Conservation (phyloP, 2,888 invertebrate species). For the Cataglyphis albicans region DNA sequence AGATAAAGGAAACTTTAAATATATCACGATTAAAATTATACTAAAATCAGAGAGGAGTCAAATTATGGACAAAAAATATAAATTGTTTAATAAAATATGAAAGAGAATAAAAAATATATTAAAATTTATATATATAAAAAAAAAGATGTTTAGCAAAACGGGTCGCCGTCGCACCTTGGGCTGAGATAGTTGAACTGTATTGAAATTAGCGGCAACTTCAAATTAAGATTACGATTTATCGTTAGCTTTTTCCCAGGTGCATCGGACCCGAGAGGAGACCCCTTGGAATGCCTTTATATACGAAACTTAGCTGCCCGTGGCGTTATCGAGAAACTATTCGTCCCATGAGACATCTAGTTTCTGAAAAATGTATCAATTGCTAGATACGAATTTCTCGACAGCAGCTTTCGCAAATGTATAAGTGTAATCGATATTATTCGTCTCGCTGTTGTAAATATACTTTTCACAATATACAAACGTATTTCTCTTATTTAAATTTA, state of each 20-base stretch:
- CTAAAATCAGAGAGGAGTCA: not conserved
- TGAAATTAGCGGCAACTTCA: conserved; percentile 75
- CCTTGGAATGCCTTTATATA: conserved; percentile 67
- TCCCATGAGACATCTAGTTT: conserved; percentile 64
- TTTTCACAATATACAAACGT: not conserved
- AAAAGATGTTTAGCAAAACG: conserved; percentile 57
- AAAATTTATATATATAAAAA: conserved; percentile 20
- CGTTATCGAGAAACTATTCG: conserved; percentile 65
- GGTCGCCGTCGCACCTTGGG: conserved; percentile 80
- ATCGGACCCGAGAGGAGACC: conserved; percentile 71
- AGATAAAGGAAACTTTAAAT: not conserved
- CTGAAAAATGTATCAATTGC: conserved; percentile 43
- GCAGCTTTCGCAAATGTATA: not conserved
- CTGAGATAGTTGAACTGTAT: conserved; percentile 71
- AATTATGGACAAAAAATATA: not conserved
- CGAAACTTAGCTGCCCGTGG: not conserved
- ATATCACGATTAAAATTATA: not conserved
- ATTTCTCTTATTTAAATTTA: not conserved
- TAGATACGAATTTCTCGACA: conserved; percentile 31
- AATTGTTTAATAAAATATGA: not conserved
- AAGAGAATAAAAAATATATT: not conserved
- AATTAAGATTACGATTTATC: conserved; percentile 67
- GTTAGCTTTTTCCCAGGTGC: conserved; percentile 77
- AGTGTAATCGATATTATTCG: not conserved
- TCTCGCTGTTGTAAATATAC: not conserved